phyloP scores from a whole-genome alignment of 2,888 invertebrate genomes.

The Craniophora ligustri region DNA sequence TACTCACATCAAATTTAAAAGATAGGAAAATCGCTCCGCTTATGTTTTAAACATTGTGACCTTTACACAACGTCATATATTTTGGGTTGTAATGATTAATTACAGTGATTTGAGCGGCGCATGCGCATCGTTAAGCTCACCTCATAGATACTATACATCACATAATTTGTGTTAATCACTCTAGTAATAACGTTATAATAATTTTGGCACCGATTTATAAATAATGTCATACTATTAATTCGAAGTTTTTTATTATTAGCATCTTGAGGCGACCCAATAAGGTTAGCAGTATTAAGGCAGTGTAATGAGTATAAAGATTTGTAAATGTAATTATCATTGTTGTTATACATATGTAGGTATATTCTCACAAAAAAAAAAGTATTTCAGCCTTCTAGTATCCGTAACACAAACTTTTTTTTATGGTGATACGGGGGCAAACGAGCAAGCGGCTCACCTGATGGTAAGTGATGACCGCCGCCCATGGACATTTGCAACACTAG shows the following conservation, averaged over 20 bases:
- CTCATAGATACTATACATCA: conserved; percentile 19
- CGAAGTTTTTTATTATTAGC: neutral
- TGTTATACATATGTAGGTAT: too few relatives aligned
- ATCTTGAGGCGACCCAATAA: neutral
- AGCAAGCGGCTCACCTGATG: too few relatives aligned
- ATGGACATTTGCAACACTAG: too few relatives aligned
- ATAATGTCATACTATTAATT: conserved; percentile 4
- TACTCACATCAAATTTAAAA: too few relatives aligned
- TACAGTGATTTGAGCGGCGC: conserved; percentile 52
- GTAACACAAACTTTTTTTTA: too few relatives aligned
- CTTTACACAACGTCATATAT: conserved; percentile 50
- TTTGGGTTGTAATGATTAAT: conserved; percentile 67
- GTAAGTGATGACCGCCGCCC: too few relatives aligned
- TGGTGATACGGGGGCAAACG: too few relatives aligned
- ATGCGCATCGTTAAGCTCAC: conserved; percentile 27
- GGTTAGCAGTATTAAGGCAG: too few relatives aligned
- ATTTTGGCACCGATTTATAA: conserved; percentile 11
- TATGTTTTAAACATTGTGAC: conserved; percentile 37
- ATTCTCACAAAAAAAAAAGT: too few relatives aligned
- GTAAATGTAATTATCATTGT: too few relatives aligned
- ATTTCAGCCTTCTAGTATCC: too few relatives aligned
- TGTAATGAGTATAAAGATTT: too few relatives aligned
- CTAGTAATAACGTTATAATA: conserved; percentile 7
- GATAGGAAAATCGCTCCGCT: conserved; percentile 26
- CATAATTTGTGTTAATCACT: conserved; percentile 17